These are phyloP conservation scores for Dasypolia templi DNA, from an alignment of 2,888 invertebrate genomes.

Conservation along the genomic window DNA sequence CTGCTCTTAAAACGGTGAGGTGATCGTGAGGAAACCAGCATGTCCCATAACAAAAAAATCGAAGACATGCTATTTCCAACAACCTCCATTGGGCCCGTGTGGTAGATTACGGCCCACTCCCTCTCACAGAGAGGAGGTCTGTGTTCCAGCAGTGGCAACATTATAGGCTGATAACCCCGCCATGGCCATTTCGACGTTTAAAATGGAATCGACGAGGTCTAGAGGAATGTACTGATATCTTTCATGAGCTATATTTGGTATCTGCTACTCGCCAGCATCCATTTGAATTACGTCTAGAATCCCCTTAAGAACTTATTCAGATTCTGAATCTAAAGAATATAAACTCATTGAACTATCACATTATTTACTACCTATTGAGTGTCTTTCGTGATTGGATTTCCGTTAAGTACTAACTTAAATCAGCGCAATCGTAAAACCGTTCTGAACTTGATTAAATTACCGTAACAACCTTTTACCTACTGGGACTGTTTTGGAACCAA, in stretches of 20 bases:
- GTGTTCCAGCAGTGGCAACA: no score
- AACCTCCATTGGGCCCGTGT: background rate
- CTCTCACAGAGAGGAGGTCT: no score
- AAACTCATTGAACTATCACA: background rate
- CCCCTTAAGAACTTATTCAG: no score
- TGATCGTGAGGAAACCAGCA: background rate
- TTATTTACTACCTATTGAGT: constrained; percentile 16
- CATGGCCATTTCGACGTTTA: background rate
- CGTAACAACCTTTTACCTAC: background rate
- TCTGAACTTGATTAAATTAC: constrained; percentile 34
- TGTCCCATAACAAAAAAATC: background rate
- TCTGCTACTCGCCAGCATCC: background rate
- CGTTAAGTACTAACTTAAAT: constrained; percentile 21
- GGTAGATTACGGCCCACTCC: background rate
- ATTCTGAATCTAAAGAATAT: background rate
- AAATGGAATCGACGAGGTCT: no score
- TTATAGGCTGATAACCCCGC: no score
- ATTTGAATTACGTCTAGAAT: background rate
- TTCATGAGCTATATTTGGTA: background rate
- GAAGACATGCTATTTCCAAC: background rate
- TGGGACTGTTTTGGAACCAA: background rate
- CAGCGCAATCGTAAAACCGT: constrained; percentile 23
- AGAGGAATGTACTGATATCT: background rate
- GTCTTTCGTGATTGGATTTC: constrained; percentile 12
- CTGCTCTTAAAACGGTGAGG: no score